Conservation (phyloP, 2,888 invertebrate genomes). For the Pheosia tremula region DNA sequence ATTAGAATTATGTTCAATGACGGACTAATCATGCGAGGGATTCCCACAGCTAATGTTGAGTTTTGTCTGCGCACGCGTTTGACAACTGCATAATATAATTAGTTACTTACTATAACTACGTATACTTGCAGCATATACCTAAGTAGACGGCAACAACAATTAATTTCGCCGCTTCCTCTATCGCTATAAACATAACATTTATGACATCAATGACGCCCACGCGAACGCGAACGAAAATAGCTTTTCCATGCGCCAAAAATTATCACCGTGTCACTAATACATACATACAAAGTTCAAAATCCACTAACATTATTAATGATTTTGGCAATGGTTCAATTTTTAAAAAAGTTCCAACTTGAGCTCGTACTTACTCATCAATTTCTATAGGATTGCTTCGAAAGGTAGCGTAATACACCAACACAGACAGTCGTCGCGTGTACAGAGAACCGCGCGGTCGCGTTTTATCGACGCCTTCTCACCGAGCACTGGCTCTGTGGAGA, state of each 20-base stretch:
- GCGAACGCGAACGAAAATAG: slow-evolving; percentile 27
- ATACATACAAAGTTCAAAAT: slow-evolving; percentile 19
- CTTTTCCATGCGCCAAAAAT: slow-evolving; percentile 13
- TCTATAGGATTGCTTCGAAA: slow-evolving; percentile 34
- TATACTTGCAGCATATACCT: background rate
- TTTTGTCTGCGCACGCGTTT: too few relatives aligned
- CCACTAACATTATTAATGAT: slow-evolving; percentile 6
- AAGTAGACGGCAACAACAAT: background rate
- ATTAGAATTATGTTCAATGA: too few relatives aligned
- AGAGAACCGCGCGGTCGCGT: slow-evolving; percentile 57
- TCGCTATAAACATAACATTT: slow-evolving; percentile 16
- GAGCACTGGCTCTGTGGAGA: slow-evolving; percentile 29
- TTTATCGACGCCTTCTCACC: slow-evolving; percentile 31
- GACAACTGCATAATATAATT: too few relatives aligned
- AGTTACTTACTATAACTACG: too few relatives aligned
- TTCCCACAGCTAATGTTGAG: too few relatives aligned
- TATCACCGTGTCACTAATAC: slow-evolving; percentile 9
- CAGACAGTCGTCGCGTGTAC: slow-evolving; percentile 43
- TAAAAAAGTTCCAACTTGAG: slow-evolving; percentile 15
- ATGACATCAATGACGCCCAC: slow-evolving; percentile 35
- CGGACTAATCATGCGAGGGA: too few relatives aligned
- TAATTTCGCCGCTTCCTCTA: slow-evolving; percentile 5
- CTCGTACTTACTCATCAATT: slow-evolving; percentile 26
- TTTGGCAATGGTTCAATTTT: slow-evolving; percentile 17
- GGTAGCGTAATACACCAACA: slow-evolving; percentile 5